phyloP scores from a whole-genome alignment of 1,140 invertebrate species.

The Aphaenogaster ashmeadi region DNA sequence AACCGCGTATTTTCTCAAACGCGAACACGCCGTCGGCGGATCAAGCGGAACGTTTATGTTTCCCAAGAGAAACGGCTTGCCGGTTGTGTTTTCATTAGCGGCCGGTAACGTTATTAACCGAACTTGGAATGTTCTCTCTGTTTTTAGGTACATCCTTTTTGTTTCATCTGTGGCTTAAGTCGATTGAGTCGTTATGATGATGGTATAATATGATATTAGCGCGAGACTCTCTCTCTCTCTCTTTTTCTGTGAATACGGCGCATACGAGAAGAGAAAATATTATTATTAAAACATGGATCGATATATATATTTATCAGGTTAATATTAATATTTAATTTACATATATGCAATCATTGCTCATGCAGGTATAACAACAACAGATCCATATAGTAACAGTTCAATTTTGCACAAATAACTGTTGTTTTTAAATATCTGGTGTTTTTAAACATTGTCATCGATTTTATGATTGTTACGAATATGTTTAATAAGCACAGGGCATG shows the following conservation, averaged over 20 bases:
- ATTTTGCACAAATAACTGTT: background rate
- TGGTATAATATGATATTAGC: conserved; percentile 1
- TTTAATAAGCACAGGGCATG: background rate
- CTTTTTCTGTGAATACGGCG: background rate
- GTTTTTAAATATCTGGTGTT: background rate
- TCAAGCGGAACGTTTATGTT: conserved; percentile 48
- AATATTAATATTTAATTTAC: conserved; percentile 46
- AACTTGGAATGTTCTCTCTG: background rate
- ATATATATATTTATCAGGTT: conserved; percentile 8
- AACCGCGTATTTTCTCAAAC: conserved; percentile 35
- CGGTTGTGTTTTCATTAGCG: conserved; percentile 8
- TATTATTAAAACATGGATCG: conserved; percentile 29
- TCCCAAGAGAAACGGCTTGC: conserved; percentile 4
- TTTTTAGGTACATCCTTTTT: background rate
- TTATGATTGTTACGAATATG: background rate
- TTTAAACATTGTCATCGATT: conserved; percentile 25
- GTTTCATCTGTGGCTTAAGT: background rate
- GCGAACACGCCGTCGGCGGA: conserved; percentile 1
- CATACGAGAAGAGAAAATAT: conserved; percentile 17
- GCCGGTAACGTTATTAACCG: conserved; percentile 13
- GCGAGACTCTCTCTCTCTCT: background rate
- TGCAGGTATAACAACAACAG: background rate
- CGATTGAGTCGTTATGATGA: background rate
- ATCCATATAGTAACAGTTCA: background rate
- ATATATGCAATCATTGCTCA: background rate